Conservation (phyloP, 2,113 vertebrate species). For the Lepus europaeus region DNA sequence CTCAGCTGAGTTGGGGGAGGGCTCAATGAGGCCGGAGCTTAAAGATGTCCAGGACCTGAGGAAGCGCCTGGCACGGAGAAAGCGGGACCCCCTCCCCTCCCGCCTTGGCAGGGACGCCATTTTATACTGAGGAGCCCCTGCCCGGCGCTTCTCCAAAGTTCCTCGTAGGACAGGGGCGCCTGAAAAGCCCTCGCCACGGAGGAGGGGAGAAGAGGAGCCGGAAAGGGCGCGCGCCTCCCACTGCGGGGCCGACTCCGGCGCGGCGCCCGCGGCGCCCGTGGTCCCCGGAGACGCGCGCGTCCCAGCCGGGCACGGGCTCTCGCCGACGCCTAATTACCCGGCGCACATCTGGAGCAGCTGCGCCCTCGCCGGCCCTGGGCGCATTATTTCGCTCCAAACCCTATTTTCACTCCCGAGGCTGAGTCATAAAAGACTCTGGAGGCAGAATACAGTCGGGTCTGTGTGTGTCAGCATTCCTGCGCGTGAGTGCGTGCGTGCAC, state of each 20-base stretch:
- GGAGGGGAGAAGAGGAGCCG: not conserved
- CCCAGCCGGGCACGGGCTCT: constrained; percentile 32
- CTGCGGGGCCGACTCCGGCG: not conserved
- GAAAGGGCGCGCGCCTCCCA: not conserved
- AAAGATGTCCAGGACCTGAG: not conserved
- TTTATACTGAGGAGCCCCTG: not conserved
- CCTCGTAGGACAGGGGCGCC: not conserved
- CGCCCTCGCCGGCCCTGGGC: constrained; percentile 24
- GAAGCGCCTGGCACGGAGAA: not conserved
- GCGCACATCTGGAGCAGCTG: constrained; percentile 77
- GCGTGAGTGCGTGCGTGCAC: not conserved
- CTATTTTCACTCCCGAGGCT: constrained; percentile 63
- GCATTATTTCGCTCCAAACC: constrained; percentile 32
- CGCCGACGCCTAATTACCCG: not conserved
- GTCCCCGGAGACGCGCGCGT: not conserved
- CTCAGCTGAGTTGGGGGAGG: not conserved
- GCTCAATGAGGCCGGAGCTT: not conserved
- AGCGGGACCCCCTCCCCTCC: not conserved
- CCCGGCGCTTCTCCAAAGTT: constrained; percentile 4
- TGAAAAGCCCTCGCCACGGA: not conserved
- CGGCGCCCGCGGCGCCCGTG: not conserved
- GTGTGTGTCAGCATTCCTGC: constrained; percentile 65
- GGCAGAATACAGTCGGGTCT: constrained; percentile 57
- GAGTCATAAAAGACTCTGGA: constrained; percentile 75
- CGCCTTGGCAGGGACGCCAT: not conserved